These are phyloP conservation scores for Upupa epops DNA, from an alignment of 2,113 vertebrate genomes.

Conservation along the genomic window DNA sequence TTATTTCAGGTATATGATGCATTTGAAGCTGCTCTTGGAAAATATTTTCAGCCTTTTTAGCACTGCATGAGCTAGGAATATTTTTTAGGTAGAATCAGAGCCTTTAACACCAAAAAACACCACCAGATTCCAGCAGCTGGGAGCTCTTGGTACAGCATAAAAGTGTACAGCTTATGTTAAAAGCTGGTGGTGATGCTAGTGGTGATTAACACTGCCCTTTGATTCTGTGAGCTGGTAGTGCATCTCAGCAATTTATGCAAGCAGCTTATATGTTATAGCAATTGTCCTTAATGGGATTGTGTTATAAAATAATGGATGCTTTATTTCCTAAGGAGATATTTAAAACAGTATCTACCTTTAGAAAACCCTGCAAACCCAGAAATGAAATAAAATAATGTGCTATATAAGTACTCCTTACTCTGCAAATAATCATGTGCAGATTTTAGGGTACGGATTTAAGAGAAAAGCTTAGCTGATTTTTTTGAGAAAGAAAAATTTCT, in stretches of 20 bases:
- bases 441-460: neutral
- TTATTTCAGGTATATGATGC: constrained; percentile 6
- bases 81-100: constrained; percentile 23
- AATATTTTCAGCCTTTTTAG: constrained; percentile 2
- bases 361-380: neutral
- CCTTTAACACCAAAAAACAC: constrained; percentile 9
- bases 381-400: neutral
- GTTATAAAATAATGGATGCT: constrained; percentile 7
- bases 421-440: neutral
- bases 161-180: neutral
- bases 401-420: neutral
- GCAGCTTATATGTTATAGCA: neutral
- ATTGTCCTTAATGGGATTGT: neutral
- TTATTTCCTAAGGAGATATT: constrained; percentile 32
- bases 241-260: neutral
- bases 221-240: neutral
- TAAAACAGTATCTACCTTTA: constrained; percentile 4
- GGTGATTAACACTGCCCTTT: neutral
- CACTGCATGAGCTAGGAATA: neutral
- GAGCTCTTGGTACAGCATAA: neutral
- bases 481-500: neutral
- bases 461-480: neutral
- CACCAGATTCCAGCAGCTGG: constrained; percentile 12
- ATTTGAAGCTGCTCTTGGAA: constrained; percentile 18
- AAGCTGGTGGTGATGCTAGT: neutral